These are phyloP conservation scores for Cantharis rustica DNA, from an alignment of 2,888 invertebrate species.

Conservation along the genomic window DNA sequence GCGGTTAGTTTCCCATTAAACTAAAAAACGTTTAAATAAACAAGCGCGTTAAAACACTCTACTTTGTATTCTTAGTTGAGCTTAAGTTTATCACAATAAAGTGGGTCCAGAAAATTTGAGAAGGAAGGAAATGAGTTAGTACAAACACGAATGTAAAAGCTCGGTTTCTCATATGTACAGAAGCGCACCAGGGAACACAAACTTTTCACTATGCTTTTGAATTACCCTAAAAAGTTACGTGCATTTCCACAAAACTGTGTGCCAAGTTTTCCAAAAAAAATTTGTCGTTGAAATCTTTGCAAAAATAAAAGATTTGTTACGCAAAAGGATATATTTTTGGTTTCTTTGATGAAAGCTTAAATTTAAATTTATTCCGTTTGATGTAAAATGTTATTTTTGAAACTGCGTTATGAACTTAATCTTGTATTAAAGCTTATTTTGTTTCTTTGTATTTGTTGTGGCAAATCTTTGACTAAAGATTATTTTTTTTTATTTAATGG, in stretches of 20 bases:
- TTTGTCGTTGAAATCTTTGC: neutral
- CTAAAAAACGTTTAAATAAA: neutral
- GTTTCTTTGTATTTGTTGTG: neutral
- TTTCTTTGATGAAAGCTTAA: neutral
- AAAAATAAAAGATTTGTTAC: neutral
- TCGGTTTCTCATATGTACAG: conserved; percentile 2
- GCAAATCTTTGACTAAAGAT: neutral
- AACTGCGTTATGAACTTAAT: neutral
- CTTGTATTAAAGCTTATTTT: neutral
- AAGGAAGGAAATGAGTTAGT: conserved; percentile 2
- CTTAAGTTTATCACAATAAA: neutral
- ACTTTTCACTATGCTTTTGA: conserved; percentile 10
- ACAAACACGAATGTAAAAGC: conserved; percentile 8
- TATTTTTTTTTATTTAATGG: neutral
- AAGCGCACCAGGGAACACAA: conserved; percentile 12
- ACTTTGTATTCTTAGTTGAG: neutral
- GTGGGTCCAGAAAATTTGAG: conserved; percentile 9
- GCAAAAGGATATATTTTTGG: neutral
- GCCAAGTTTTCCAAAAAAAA: neutral
- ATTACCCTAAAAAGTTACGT: conserved; percentile 5
- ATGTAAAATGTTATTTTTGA: neutral
- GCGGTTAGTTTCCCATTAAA: neutral
- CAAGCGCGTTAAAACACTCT: neutral
- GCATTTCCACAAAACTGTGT: neutral
- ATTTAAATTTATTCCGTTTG: conserved; percentile 2